These are phyloP conservation scores for Orientallactaga sibirica DNA, from an alignment of 2,797 vertebrate species.

Conservation along the genomic window DNA sequence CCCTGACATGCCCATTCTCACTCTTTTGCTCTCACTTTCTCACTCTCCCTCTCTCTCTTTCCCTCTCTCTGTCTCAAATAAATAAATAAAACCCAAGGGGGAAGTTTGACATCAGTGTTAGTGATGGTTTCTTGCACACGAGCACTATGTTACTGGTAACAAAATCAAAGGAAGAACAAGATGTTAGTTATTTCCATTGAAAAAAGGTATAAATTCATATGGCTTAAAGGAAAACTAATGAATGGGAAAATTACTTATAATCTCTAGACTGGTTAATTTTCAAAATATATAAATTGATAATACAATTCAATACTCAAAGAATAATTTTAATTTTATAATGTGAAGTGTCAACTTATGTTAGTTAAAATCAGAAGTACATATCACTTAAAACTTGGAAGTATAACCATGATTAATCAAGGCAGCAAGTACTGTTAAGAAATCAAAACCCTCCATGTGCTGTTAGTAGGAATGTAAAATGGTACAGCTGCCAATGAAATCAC, in stretches of 20 bases:
- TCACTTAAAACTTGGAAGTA: too few species aligned
- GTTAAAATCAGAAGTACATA: neutral
- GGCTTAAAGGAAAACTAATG: neutral
- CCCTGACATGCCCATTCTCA: too few species aligned
- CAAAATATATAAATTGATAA: neutral
- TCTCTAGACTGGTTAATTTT: neutral
- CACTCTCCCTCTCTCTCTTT: too few species aligned
- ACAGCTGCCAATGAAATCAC: neutral
- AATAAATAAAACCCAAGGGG: neutral
- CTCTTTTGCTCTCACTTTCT: too few species aligned
- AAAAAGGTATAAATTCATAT: neutral
- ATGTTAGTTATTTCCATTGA: neutral
- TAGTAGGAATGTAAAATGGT: neutral
- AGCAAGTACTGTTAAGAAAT: neutral
- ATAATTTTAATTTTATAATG: neutral
- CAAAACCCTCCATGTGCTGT: neutral
- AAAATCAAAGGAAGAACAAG: neutral
- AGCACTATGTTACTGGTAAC: neutral
- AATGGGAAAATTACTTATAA: neutral
- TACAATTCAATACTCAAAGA: neutral
- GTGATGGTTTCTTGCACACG: neutral
- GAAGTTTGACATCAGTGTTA: neutral
- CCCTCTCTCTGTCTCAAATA: too few species aligned
- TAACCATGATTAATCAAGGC: neutral
- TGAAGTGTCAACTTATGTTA: neutral